These are phyloP conservation scores for Heliocidaris erythrogramma DNA, from an alignment of 35 echinoderm and acorn worm genomes.

Conservation along the genomic window DNA sequence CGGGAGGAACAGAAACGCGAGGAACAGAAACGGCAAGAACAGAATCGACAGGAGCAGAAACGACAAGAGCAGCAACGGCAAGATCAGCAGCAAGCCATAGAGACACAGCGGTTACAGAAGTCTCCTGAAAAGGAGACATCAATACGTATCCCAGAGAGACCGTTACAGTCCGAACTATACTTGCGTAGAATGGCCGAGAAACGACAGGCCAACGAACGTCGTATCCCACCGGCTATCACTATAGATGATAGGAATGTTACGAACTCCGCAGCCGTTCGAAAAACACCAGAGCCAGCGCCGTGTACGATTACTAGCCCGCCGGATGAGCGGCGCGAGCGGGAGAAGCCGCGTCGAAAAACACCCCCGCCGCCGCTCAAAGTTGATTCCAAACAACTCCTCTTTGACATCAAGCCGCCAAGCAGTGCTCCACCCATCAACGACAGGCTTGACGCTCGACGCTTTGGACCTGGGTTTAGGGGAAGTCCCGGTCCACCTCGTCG, in stretches of 20 bases:
- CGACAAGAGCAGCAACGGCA: conserved; percentile 16
- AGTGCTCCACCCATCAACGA: conserved; percentile 46
- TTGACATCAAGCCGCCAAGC: conserved; percentile 29
- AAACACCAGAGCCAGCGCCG: conserved; percentile 19
- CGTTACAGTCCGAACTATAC: conserved; percentile 83
- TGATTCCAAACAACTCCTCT: conserved; percentile 9
- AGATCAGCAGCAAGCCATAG: not conserved
- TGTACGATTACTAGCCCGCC: conserved; percentile 20
- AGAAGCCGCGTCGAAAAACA: conserved; percentile 14
- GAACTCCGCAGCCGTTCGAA: not conserved
- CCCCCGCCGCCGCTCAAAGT: conserved; percentile 46
- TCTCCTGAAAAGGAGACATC: conserved; percentile 25
- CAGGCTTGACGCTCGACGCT: conserved; percentile 51
- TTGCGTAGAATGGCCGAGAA: conserved; percentile 78
- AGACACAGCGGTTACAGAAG: not conserved
- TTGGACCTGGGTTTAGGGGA: conserved; percentile 36
- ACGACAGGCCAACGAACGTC: conserved; percentile 35
- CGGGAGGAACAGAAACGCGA: not conserved
- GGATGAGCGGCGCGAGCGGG: conserved; percentile 22
- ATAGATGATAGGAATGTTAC: conserved; percentile 25
- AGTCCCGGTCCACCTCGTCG: conserved; percentile 23
- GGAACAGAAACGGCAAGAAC: conserved; percentile 14
- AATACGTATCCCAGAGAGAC: conserved; percentile 82
- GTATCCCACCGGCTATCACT: conserved; percentile 20
- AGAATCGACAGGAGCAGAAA: not conserved